Evolutionary conservation across 1,140 invertebrate species (phyloP).

Genomic region (Heliconius himera): DNA sequence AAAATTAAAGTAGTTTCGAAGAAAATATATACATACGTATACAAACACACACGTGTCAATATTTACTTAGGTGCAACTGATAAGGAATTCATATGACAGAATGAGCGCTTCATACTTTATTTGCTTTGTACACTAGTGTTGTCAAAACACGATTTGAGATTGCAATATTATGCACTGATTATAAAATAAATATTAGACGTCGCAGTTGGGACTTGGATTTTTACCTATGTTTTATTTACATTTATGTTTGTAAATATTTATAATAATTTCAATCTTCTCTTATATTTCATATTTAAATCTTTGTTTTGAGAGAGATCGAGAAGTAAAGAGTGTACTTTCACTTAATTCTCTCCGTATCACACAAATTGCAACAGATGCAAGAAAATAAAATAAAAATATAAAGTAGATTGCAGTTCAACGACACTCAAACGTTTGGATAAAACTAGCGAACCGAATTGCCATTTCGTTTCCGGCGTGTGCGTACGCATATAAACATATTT

Average conservation of each 20-base stretch:
- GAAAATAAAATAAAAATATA: neutral
- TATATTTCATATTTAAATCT: too few species aligned
- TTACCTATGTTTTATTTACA: too few species aligned
- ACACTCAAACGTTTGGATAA: conserved; percentile 62
- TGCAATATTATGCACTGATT: neutral
- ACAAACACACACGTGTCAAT: conserved; percentile 43
- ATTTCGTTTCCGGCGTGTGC: conserved; percentile 52
- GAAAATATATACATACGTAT: neutral
- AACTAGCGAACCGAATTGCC: conserved; percentile 60
- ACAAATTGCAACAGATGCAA: neutral
- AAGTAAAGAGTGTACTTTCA: neutral
- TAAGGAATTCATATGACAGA: conserved; percentile 32
- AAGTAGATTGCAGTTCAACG: conserved; percentile 46
- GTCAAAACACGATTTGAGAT: neutral
- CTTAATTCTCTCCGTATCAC: neutral
- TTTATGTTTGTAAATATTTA: too few species aligned
- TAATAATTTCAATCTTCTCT: neutral
- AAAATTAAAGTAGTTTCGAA: neutral
- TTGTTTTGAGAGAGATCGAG: neutral
- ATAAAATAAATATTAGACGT: neutral
- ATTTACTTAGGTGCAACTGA: conserved; percentile 49
- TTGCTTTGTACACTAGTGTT: conserved; percentile 9
- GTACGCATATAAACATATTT: conserved; percentile 39
- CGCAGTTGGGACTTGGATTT: neutral
- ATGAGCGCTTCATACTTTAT: conserved; percentile 32